Evolutionary conservation across 2,797 vertebrate species (phyloP).

Genomic region (Oryzias sinensis): DNA sequence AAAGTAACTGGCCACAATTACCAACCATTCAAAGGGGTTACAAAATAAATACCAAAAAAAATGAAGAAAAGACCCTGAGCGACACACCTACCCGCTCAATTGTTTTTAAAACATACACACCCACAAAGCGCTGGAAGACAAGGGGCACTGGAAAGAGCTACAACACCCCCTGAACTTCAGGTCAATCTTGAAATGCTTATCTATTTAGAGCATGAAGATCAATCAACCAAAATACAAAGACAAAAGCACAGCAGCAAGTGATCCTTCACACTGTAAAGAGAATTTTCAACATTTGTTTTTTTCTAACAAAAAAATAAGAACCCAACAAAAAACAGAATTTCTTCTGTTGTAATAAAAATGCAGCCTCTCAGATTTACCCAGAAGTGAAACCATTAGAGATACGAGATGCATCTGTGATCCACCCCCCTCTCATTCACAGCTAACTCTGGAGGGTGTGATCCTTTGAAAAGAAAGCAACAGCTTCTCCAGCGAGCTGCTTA

Average conservation of each 20-base stretch:
- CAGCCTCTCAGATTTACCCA: no score
- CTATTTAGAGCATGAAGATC: constrained; percentile 7
- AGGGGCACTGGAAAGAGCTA: constrained; percentile 9
- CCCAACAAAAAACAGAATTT: no score
- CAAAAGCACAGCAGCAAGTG: no score
- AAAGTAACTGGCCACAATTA: constrained; percentile 1
- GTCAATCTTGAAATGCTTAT: constrained; percentile 33
- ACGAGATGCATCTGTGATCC: no score
- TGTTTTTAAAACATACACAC: constrained; percentile 29
- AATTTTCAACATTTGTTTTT: no score
- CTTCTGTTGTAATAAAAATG: no score
- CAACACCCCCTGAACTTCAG: constrained; percentile 19
- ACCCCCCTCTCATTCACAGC: constrained; percentile 3
- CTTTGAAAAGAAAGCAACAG: constrained; percentile 18
- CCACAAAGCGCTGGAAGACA: constrained; percentile 36
- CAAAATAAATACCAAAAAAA: neutral
- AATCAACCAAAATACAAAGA: constrained; percentile 6
- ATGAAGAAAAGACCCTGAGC: constrained; percentile 49
- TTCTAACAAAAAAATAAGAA: no score
- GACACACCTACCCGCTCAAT: constrained; percentile 51
- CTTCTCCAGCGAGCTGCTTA: constrained; percentile 55
- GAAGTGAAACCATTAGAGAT: no score
- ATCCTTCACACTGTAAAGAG: no score
- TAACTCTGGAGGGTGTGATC: neutral
- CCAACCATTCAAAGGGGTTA: neutral